These are phyloP conservation scores for Plutella xylostella DNA, from an alignment of 2,888 invertebrate species.

Conservation along the genomic window DNA sequence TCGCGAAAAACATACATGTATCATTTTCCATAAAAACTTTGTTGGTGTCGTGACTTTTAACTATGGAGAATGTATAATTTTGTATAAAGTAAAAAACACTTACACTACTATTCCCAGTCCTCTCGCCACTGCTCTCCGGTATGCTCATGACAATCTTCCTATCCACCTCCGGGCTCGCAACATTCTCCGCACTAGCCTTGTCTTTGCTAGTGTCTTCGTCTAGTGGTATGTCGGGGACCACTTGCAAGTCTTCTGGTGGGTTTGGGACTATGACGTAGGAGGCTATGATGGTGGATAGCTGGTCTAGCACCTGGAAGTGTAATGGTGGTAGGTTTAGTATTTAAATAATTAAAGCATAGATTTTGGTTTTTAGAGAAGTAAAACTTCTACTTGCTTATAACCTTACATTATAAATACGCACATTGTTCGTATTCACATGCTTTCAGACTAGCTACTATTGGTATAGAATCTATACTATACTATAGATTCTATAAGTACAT, in stretches of 20 bases:
- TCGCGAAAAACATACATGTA: too few species aligned
- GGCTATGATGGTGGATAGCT: slow-evolving; percentile 67
- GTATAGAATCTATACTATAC: background rate
- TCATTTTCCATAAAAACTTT: too few species aligned
- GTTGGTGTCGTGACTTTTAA: too few species aligned
- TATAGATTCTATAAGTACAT: too few species aligned
- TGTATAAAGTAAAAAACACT: slow-evolving; percentile 21
- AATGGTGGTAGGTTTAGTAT: background rate
- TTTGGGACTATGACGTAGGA: slow-evolving; percentile 56
- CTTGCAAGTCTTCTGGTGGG: slow-evolving; percentile 62
- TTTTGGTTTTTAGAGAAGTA: too few species aligned
- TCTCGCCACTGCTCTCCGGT: slow-evolving; percentile 23
- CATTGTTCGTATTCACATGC: too few species aligned
- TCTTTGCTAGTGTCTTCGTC: slow-evolving; percentile 26
- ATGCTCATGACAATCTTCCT: slow-evolving; percentile 22
- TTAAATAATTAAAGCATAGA: too few species aligned
- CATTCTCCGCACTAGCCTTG: slow-evolving; percentile 22
- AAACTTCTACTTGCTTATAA: too few species aligned
- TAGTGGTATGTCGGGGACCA: slow-evolving; percentile 67
- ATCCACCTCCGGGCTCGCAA: slow-evolving; percentile 32
- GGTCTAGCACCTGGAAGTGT: slow-evolving; percentile 59
- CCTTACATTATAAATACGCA: too few species aligned
- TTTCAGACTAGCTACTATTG: background rate
- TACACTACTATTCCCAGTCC: slow-evolving; percentile 37
- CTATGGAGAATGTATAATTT: too few species aligned